Evolutionary conservation across 2,888 invertebrate genomes (phyloP), one percentile per base, ranked within the genome.

Genomic region (Chrysopilus asiliformis): DNA sequence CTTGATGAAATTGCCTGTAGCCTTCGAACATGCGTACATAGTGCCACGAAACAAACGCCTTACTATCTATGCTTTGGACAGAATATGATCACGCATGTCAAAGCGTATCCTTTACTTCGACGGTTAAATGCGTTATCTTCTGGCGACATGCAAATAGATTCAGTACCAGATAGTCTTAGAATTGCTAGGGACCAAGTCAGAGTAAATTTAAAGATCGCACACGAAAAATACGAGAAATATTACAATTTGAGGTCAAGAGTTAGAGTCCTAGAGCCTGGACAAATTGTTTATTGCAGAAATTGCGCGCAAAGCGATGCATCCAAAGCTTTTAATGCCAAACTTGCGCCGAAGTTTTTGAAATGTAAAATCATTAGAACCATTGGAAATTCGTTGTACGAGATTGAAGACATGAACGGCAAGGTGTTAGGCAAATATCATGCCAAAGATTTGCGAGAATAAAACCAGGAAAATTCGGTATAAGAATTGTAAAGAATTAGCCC

Each of bases 71-170:
- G 26, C 25, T 34, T 26, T 15, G 34, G 34, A 13, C 27, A 16
- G 13, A 24, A 34, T 7, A 12, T 24, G 14, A 34, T 34, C 18
- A n/a, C 8, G 13, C 34, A 34, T 34, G 34, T 17, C 13, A 14
- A 17, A 4, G 18, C 24, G 12, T 34, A 34, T 15, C 13, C 10
- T 5, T 7, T 34, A n/a, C 18, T 34, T 8, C 5, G 18, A 10
- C 4, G 9, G 8, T 19, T 34, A 2, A 18, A 27, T 12, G 26
- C 26, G 2, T 12, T 34, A n/a, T 10, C 14, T 12, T 24, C 18
- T 13, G 34, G 34, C 10, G 34, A 34, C 14, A 24, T 34, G 8
- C 10, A 17, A 8, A n/a, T 34, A 4, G 12, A 4, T 7, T 4
- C 28, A 3, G 14, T n/a, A 12, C 5, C 6, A 12, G 34, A 25